Evolutionary conservation across 92 coral and sea anemone genomes (phyloP).

Genomic region (Pocillopora grandis): DNA sequence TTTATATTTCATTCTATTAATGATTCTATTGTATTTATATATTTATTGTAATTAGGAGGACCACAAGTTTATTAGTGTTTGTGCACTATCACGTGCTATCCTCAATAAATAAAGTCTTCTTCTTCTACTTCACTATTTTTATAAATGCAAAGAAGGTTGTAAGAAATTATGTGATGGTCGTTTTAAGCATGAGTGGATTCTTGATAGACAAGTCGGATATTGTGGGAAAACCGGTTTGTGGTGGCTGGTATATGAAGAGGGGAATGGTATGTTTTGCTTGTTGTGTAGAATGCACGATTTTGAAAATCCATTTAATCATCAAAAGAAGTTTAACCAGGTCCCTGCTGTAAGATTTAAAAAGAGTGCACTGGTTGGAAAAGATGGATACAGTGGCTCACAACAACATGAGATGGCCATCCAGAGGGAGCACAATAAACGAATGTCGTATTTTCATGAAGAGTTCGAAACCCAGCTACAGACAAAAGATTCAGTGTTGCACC

Average conservation of each 20-base stretch:
- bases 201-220: slow-evolving; percentile 34
- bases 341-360: slow-evolving; percentile 45
- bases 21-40: too few relatives aligned
- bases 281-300: slow-evolving; percentile 39
- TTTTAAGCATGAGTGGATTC: slow-evolving; percentile 47
- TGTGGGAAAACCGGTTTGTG: slow-evolving; percentile 46
- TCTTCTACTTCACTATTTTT: slow-evolving; percentile 12
- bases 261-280: slow-evolving; percentile 45
- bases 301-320: slow-evolving; percentile 44
- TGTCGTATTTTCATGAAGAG: too few relatives aligned
- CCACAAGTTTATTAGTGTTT: too few relatives aligned
- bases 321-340: slow-evolving; percentile 42
- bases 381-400: slow-evolving; percentile 37
- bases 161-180: slow-evolving; percentile 37
- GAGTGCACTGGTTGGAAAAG: slow-evolving; percentile 40
- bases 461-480: slow-evolving; percentile 35
- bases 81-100: too few relatives aligned
- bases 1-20: too few relatives aligned
- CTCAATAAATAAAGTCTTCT: too few relatives aligned
- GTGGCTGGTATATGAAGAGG: slow-evolving; percentile 52
- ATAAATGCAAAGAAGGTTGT: slow-evolving; percentile 47
- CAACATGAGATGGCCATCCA: slow-evolving; percentile 42
- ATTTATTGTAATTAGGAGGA: too few relatives aligned
- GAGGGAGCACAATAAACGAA: neutral
- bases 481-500: slow-evolving; percentile 43